Percentiles rank a stretch among this genome's conserved stretches.
These are phyloP conservation scores for Trachops cirrhosus DNA, from an alignment of 2,797 vertebrate species.

Conservation along the genomic window DNA sequence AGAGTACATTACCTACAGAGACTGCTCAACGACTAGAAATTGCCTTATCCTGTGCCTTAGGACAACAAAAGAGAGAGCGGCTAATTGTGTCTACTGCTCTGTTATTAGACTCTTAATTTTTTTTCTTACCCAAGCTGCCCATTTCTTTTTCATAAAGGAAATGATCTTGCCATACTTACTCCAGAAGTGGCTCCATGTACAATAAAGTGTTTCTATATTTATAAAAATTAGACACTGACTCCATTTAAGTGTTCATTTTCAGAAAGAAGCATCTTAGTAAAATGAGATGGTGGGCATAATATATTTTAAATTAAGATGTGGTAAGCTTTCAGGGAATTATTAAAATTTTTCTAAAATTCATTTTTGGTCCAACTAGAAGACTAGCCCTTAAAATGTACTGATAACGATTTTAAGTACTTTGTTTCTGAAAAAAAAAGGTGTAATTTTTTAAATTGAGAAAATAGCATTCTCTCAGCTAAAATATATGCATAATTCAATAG, in stretches of 20 bases:
- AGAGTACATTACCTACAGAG: not conserved
- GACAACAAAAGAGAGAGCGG: not conserved
- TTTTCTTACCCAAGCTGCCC: not conserved
- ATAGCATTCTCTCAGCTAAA: constrained; percentile 56
- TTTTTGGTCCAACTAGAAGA: constrained; percentile 5
- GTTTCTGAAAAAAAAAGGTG: constrained; percentile 40
- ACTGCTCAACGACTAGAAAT: not conserved
- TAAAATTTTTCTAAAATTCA: constrained; percentile 30
- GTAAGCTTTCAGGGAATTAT: not conserved
- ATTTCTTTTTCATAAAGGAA: not conserved
- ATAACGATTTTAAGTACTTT: constrained; percentile 41
- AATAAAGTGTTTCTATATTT: not conserved
- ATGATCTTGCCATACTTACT: not conserved
- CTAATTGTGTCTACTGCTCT: not conserved
- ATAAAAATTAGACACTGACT: not conserved
- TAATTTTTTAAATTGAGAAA: constrained; percentile 58
- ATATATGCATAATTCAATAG: constrained; percentile 72
- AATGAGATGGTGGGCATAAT: not conserved
- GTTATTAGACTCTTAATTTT: not conserved
- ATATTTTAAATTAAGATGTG: not conserved
- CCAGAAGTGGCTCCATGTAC: not conserved
- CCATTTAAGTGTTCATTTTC: not conserved
- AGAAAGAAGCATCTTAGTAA: not conserved
- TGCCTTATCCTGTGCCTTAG: not conserved
- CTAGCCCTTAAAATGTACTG: constrained; percentile 11